Base-by-base conservation (phyloP, 1,140 invertebrate genomes). In the Drosophila pseudoananassae region DNA sequence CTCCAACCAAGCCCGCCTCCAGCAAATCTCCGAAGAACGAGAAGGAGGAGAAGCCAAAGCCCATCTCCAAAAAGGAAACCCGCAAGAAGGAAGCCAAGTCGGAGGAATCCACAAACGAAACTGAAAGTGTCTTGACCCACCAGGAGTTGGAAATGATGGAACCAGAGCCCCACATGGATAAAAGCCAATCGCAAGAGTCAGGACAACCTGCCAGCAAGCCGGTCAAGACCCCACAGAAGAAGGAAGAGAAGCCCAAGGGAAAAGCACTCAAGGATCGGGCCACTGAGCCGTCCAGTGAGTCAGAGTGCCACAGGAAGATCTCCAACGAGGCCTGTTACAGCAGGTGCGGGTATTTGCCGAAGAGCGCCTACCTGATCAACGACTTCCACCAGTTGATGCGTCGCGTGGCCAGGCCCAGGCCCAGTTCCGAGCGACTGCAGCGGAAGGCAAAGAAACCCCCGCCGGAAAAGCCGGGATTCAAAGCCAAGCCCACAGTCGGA, bases 351-450 rank as follows among this genome's bases (percentile, higher is more conserved):
- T 36, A 40, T 6, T 43, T 38, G 0, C 7, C 46, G 0, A 14
- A 36, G 5, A 59, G 54, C 4, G 55, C 38, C 46, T 46, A 50
- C 5, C 7, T 43, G 10, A 45, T 15, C n/a, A 65, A 72, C 14
- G 79, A 82, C 1, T 83, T 47, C 12, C 25, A 59, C 6, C 79
- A 82, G 29, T 23, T 83, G 4, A 78, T 83, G 79, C 70, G 29
- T 1, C 52, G 57, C 0, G 70, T 82, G 45, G 79, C 63, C 14
- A 57, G 38, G 7, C 74, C 56, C 3, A 53, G 79, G n/a, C 14
- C 43, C 5, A 7, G n/a, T n/a, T 0, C 0, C 5, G 9, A 65
- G 47, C 4, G 4, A 36, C 12, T 36, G 33, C 10, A n/a, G 12
- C 10, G 33, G 10, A 36, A 36, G 33, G 10, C 33, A 0, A 12